Percentiles rank a stretch among this genome's conserved stretches.
Evolutionary conservation across 1,140 invertebrate genomes (phyloP).

Genomic region (Trichonephila inaurata): DNA sequence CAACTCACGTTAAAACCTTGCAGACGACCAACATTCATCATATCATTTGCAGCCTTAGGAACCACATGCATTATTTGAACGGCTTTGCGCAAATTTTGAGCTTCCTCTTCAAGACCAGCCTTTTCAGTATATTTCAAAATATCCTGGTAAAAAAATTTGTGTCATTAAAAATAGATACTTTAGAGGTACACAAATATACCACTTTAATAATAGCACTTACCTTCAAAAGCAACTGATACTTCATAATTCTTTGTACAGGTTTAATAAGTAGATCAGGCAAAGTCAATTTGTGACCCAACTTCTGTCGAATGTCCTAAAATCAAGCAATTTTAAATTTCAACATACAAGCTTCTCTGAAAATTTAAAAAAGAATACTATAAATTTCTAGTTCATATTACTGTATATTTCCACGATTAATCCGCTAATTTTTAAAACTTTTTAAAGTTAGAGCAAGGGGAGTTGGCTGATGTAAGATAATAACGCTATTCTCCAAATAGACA

Average conservation of each 20-base stretch:
- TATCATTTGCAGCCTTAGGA: conserved; percentile 98
- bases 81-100: conserved; percentile 88
- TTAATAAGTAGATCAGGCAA: conserved; percentile 98
- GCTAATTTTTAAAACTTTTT: no score
- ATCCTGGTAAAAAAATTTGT: conserved; percentile 80
- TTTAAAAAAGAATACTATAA: no score
- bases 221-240: conserved; percentile 96
- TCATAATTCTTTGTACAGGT: conserved; percentile 98
- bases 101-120: conserved; percentile 85
- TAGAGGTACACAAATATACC: no score
- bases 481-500: no score
- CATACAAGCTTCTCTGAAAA: background rate
- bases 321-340: conserved; percentile 63
- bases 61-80: conserved; percentile 93
- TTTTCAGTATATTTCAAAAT: conserved; percentile 84
- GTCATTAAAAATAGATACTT: background rate
- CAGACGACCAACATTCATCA: conserved; percentile 99
- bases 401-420: no score
- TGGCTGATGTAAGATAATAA: no score
- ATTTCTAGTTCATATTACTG: no score
- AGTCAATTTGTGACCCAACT: conserved; percentile 96
- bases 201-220: conserved; percentile 81
- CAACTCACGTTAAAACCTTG: conserved; percentile 96
- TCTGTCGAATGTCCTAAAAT: conserved; percentile 91
- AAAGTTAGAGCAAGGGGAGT: no score